Conservation (phyloP, 1,140 invertebrate species). For the Steinernema feltiae region DNA sequence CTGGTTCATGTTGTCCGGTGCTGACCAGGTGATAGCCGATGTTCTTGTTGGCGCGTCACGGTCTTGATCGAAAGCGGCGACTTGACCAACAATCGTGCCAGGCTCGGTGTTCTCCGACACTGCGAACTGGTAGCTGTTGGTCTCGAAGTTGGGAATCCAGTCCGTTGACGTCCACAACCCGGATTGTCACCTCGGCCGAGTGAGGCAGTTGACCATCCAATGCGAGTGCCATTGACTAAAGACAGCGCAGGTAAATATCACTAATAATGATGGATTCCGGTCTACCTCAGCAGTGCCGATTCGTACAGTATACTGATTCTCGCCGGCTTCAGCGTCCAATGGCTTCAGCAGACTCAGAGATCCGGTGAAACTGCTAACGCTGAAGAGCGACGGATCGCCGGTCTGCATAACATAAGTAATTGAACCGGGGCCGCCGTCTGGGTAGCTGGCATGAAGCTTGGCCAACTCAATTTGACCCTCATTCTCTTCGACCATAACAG, state of each 20-base stretch:
- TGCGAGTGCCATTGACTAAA: slow-evolving; percentile 24
- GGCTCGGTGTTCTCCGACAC: slow-evolving; percentile 43
- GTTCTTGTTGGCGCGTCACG: slow-evolving; percentile 51
- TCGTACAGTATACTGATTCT: slow-evolving; percentile 28
- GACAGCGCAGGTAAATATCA: neutral
- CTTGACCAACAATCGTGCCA: slow-evolving; percentile 55
- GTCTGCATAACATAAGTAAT: too few relatives aligned
- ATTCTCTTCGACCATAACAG: slow-evolving; percentile 51
- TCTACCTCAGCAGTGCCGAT: slow-evolving; percentile 45
- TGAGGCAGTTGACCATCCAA: slow-evolving; percentile 43
- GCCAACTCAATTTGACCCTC: slow-evolving; percentile 48
- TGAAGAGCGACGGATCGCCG: too few relatives aligned
- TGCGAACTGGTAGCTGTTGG: slow-evolving; percentile 42
- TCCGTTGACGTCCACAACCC: slow-evolving; percentile 54
- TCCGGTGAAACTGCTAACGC: slow-evolving; percentile 41
- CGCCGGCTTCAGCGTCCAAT: slow-evolving; percentile 50
- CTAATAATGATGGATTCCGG: too few relatives aligned
- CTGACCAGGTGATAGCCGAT: slow-evolving; percentile 42
- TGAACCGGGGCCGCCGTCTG: slow-evolving; percentile 49
- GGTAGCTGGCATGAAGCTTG: slow-evolving; percentile 43
- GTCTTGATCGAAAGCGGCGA: slow-evolving; percentile 53
- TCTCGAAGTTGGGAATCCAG: slow-evolving; percentile 57
- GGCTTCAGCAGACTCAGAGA: slow-evolving; percentile 42
- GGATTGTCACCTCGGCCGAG: slow-evolving; percentile 42
- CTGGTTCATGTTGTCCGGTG: slow-evolving; percentile 40